Conservation (phyloP, 2,113 vertebrate genomes). For the Xiphophorus hellerii region DNA sequence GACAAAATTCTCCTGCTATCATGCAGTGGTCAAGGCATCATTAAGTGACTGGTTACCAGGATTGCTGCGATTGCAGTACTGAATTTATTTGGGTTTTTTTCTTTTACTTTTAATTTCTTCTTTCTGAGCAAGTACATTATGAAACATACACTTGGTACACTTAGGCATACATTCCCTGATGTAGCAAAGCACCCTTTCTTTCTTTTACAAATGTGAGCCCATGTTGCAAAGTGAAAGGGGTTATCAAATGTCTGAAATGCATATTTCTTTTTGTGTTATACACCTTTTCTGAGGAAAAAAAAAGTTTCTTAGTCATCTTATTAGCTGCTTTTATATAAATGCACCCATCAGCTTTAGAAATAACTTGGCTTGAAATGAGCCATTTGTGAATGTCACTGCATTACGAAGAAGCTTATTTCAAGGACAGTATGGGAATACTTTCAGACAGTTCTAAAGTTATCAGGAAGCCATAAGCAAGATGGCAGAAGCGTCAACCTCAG, state of each 20-base stretch:
- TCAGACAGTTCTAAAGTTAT: neutral
- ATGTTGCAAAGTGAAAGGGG: neutral
- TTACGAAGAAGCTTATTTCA: neutral
- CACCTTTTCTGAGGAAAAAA: neutral
- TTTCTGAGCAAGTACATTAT: neutral
- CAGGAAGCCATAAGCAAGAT: neutral
- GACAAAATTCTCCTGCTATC: slow-evolving; percentile 50
- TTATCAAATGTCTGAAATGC: neutral
- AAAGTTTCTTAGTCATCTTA: neutral
- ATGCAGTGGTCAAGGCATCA: slow-evolving; percentile 22
- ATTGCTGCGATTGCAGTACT: neutral
- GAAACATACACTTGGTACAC: neutral
- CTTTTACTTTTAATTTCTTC: neutral
- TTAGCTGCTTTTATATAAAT: neutral
- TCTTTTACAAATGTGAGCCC: neutral
- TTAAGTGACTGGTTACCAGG: slow-evolving; percentile 7
- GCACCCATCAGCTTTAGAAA: neutral
- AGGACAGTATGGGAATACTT: neutral
- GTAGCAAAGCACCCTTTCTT: neutral
- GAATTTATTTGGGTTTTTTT: neutral
- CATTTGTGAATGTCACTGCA: neutral
- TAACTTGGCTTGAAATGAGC: neutral
- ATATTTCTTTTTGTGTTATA: neutral
- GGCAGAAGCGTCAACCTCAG: neutral
- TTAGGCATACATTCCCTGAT: neutral